Evolutionary conservation across 2,797 vertebrate species (phyloP), one percentile per base, ranked within the genome.

Genomic region (Tarsius wallacei): DNA sequence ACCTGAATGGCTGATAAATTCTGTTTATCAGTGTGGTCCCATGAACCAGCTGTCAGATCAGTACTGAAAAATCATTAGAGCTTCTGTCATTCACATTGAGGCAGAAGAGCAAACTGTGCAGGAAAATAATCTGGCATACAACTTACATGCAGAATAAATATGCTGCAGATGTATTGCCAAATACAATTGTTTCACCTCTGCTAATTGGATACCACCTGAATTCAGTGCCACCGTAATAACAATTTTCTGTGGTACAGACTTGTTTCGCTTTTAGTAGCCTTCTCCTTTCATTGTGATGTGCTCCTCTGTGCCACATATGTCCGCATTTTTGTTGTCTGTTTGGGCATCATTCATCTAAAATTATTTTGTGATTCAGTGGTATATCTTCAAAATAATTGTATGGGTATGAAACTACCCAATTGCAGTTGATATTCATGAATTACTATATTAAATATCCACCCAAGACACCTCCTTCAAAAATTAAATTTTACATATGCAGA

Each of bases 71-170:
- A 98, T 97, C 99, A 98, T 98, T 98, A 98, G 98, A 98, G 98
- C 99, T 99, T 99, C 99, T 99, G 99, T 99, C 99, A 99, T 99
- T 99, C 95, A 73, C 98, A 98, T 98, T 98, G 98, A 99, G 99
- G 98, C 98, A 99, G 99, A 99, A 99, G 99, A 99, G 99, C 99
- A 99, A 99, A 99, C 99, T 99, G 99, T 98, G 98, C 98, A 99
- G 98, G 98, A 98, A 98, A 96, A 97, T 14, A 68, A 66, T 90
- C 96, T 97, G 98, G 98, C 98, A 93, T 93, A 97, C 94, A 96
- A 36, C 95, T 97, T 94, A 96, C 16, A 0, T 97, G 98, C 98
- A 98, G 97, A 97, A 91, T 98, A 97, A 98, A 98, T 33, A 84
- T 87, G 57, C 98, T 97, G 97, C 97, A 94, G 93, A n/a, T 90